Evolutionary conservation across 2,888 invertebrate genomes (phyloP), one percentile per base, ranked within the genome.

Genomic region (Drosophila villosipedis): DNA sequence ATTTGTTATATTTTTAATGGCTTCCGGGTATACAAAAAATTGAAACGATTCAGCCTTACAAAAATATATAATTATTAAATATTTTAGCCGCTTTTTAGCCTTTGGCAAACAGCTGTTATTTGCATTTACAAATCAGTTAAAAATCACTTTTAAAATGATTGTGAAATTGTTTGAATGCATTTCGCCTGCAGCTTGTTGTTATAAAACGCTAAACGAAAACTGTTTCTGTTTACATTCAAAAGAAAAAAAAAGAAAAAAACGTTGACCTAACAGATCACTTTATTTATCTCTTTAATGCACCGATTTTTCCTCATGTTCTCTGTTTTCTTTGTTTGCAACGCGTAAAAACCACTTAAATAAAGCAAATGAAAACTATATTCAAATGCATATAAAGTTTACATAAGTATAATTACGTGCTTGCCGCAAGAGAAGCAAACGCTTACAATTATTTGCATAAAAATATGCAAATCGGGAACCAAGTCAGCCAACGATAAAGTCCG

Each of bases 361-460:
- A 78, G 55, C 65, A 82, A 85, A 85, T 68, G 66, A 74, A 82
- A 84, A 72, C 74, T 83, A 22, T 55, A 68, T 76, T 70, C 55
- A 73, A 71, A 79, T 76, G 70, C 76, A 87, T 82, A 71, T 64
- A 60, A 58, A 65, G 80, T 68, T 84, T 80, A 70, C 60, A 69
- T 73, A 81, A 82, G 66, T 62, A 39, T 43, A 57, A 57, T 30
- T 53, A 54, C 19, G 41, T 19, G 14, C 19, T 33, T 19, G 16
- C 9, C 6, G 50, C 30, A n/a, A 25, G 5, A 22, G 16, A 5
- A 19, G 57, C 52, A 53, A 59, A 39, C 63, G 59, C 58, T 76
- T 69, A 76, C 80, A 87, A 87, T 87, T 84, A 84, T 83, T 87
- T 84, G 73, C 81, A 68, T 73, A 58, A 67, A 63, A 68, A 83